These are phyloP conservation scores for Drosophila ercepeae DNA, from an alignment of 1,140 invertebrate genomes.

Conservation along the genomic window DNA sequence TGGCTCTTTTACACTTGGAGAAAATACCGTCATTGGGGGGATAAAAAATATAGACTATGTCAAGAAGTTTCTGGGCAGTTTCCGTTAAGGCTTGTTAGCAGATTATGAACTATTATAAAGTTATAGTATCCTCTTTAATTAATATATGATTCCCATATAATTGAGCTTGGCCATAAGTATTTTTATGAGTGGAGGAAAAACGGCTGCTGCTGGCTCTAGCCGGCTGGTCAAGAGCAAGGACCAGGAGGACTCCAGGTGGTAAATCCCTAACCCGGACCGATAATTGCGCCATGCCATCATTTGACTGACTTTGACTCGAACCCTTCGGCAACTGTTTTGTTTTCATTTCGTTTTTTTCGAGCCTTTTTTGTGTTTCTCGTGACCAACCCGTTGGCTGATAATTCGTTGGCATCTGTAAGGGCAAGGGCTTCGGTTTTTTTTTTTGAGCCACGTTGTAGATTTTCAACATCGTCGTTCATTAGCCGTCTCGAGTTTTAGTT, in stretches of 20 bases:
- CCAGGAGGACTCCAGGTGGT: slow-evolving; percentile 62
- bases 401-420: slow-evolving; percentile 72
- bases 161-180: not conserved
- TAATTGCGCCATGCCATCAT: slow-evolving; percentile 70
- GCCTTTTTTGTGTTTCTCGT: slow-evolving; percentile 4
- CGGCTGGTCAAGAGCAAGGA: slow-evolving; percentile 44
- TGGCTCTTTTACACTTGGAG: not conserved
- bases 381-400: slow-evolving; percentile 40
- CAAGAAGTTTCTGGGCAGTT: too few species aligned
- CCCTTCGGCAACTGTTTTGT: slow-evolving; percentile 75
- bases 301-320: slow-evolving; percentile 68
- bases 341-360: slow-evolving; percentile 46
- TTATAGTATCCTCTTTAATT: too few species aligned
- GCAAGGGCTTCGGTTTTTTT: slow-evolving; percentile 53
- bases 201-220: slow-evolving; percentile 44
- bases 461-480: slow-evolving; percentile 65
- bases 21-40: not conserved
- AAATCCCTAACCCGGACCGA: slow-evolving; percentile 69
- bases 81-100: too few species aligned
- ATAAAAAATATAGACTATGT: not conserved
- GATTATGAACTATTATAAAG: not conserved
- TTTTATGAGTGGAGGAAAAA: slow-evolving; percentile 28
- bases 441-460: slow-evolving; percentile 57
- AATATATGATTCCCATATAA: not conserved
- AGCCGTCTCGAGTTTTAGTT: slow-evolving; percentile 41